Evolutionary conservation across 2,888 invertebrate species (phyloP), one percentile per base, ranked within the genome.

Genomic region (Dynastes hyllus): DNA sequence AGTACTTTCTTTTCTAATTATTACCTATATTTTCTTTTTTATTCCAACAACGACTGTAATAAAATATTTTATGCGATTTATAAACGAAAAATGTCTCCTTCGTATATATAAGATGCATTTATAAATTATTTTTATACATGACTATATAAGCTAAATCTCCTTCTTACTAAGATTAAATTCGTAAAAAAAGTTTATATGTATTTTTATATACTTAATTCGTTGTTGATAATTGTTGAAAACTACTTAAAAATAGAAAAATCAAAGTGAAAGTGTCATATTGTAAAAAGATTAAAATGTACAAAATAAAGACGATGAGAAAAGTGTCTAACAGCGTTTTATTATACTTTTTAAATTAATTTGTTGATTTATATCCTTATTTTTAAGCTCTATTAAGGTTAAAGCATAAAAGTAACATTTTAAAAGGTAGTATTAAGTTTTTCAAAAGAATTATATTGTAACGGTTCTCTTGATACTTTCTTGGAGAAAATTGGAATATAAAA

Each of bases 271-370:
- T 79, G 79, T 79, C 79, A 79, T 79, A 79, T 70, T 79, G 79
- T 79, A 79, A 70, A 79, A 79, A 45, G 45, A 45, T 76, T 76
- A 58, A 79, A 79, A 76, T 79, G 79, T 79, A 79, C 79, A 79
- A 79, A 79, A 79, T 75, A 75, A 75, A 71, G 71, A 71, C 29
- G 32, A 63, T 63, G 63, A 45, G 45, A 45, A 45, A 45, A 45
- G 8, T 45, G 8, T 45, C 8, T 45, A 45, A 45, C 8, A 45
- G 8, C 45, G 45, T 45, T 45, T 45, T 45, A 45, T 11, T 45
- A 11, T 8, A 37, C 32, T 37, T 37, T 37, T 5, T 37, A 37
- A 37, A 37, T 37, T 37, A 37, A 37, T 37, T 37, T 37, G 32
- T 37, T 37, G 5, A 37, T 37, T 37, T 37, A 37, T 22, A 22